Base-by-base conservation (phyloP, 2,888 invertebrate species). In the Ctenicera cuprea region DNA sequence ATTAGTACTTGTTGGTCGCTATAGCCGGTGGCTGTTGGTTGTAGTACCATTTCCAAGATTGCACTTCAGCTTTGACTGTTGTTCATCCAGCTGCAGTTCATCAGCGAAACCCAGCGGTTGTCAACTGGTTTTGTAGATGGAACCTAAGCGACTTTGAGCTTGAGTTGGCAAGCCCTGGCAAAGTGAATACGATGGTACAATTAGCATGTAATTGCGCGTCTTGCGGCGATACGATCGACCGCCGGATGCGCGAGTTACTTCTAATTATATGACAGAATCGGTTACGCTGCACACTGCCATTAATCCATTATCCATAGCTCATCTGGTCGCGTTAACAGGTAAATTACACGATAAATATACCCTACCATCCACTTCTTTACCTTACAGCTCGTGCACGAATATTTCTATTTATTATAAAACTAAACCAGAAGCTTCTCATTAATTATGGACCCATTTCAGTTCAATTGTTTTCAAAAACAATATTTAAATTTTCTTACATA, bases 181-280 rank as follows among this genome's bases (percentile, higher is more conserved):
- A 67, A 69, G 50, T 62, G 69, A 61, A 62, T 62, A 50, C 59
- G 45, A 38, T 67, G 54, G 59, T 38, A 59, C 74, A 74, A 74
- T 74, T 74, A 74, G 71, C 71, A 74, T 71, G 71, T 74, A 74
- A 74, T 74, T 74, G 74, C 71, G 61, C 54, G 65, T 74, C 74
- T 74, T 74, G 71, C 66, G 74, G 74, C 74, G 74, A 74, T 74
- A 74, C 71, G 61, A 74, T 74, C 74, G 68, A 71, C 74, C 70
- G 66, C 77, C 77, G 77, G 77, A 77, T 71, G 74, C 73, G 72
- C 76, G 68, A 76, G 73, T 77, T 77, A 77, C 73, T 73, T 74
- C 71, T 77, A 77, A 77, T 76, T 77, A 77, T 77, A 77, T 74
- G 77, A 77, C 74, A 70, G 77, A 77, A 77, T 77, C 73, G 74